Percentiles rank a stretch among this genome's conserved stretches.
phyloP scores from a whole-genome alignment of 2,888 invertebrate species.

The Ceramica pisi region DNA sequence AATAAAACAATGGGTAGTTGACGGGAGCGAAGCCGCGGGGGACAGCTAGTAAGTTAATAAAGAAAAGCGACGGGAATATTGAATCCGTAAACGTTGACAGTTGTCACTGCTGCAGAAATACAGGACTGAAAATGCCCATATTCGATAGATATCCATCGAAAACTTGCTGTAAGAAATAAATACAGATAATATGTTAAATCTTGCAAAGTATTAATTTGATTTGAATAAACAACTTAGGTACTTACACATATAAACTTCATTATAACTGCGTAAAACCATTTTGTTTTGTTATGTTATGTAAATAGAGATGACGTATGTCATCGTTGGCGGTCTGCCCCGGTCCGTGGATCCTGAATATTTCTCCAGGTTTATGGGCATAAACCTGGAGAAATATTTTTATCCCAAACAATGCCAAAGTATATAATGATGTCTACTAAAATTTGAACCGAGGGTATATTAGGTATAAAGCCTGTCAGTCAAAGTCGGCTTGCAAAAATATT shows the following conservation, averaged over 20 bases:
- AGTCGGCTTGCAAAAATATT: background rate
- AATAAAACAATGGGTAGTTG: no score
- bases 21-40: no score
- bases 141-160: constrained; percentile 11
- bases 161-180: background rate
- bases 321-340: background rate
- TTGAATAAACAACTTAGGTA: background rate
- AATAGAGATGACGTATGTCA: constrained; percentile 43
- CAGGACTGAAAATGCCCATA: background rate
- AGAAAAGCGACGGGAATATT: constrained; percentile 16
- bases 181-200: constrained; percentile 8
- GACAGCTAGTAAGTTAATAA: no score
- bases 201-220: background rate
- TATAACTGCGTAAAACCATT: constrained; percentile 26
- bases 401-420: no score
- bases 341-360: background rate
- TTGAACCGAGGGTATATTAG: no score
- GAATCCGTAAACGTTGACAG: background rate
- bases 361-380: no score
- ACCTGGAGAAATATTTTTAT: background rate
- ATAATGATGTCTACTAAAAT: no score
- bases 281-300: constrained; percentile 37
- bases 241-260: background rate
- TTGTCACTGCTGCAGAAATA: constrained; percentile 3
- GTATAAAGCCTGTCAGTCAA: background rate